These are phyloP conservation scores for Cydia strobilella DNA, from an alignment of 1,140 invertebrate genomes.

Conservation along the genomic window DNA sequence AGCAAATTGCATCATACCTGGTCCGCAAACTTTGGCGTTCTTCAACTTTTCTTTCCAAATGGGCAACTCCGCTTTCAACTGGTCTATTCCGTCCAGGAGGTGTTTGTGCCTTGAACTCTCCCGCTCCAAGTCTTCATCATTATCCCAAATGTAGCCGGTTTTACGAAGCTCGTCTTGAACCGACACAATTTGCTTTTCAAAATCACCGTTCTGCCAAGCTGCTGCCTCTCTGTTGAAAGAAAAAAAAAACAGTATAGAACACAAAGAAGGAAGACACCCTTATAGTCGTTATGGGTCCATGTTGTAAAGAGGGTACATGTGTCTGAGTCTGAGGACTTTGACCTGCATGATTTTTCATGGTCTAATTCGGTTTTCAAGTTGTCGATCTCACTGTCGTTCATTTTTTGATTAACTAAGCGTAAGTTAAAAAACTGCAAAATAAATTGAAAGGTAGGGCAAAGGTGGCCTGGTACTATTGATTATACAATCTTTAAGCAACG, in stretches of 20 bases:
- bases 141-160: conserved; percentile 69
- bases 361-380: conserved; percentile 74
- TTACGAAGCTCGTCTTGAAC: conserved; percentile 74
- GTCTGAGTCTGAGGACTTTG: conserved; percentile 31
- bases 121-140: conserved; percentile 63
- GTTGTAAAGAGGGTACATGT: not conserved
- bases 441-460: not conserved
- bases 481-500: not conserved
- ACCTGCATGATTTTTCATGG: conserved; percentile 77
- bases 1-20: conserved; percentile 46
- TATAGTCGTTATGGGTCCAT: not conserved
- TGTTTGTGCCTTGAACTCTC: conserved; percentile 64
- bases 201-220: conserved; percentile 71
- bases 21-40: conserved; percentile 73
- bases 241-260: conserved; percentile 33
- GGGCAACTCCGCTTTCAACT: conserved; percentile 65
- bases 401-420: conserved; percentile 34
- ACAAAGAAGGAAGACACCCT: conserved; percentile 7
- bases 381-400: conserved; percentile 76
- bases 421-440: not conserved
- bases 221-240: conserved; percentile 64
- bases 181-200: conserved; percentile 72
- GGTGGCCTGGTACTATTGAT: conserved; percentile 17
- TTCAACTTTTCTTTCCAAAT: conserved; percentile 73
- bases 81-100: conserved; percentile 66